Conservation (phyloP, 2,113 vertebrate genomes). For the Aptenodytes patagonicus region DNA sequence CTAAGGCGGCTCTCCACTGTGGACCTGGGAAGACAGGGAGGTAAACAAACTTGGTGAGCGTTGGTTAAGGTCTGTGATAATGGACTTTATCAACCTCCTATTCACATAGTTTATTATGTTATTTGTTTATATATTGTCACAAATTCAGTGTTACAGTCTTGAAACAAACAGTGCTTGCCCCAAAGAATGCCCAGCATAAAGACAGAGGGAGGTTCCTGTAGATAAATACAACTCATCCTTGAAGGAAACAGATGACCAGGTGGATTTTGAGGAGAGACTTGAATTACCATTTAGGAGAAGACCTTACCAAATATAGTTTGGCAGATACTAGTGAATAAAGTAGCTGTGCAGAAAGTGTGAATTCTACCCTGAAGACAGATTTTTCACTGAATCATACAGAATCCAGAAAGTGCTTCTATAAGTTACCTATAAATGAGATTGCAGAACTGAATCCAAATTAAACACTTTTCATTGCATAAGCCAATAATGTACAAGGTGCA, state of each 20-base stretch:
- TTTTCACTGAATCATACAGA: neutral
- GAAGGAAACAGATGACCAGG: neutral
- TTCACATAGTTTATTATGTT: neutral
- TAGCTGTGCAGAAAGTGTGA: neutral
- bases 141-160: neutral
- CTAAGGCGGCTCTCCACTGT: neutral
- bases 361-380: neutral
- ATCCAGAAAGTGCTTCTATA: neutral
- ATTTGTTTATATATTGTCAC: neutral
- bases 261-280: neutral
- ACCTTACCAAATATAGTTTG: neutral
- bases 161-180: neutral
- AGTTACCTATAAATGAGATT: neutral
- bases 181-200: accelerated
- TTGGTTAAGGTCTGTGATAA: neutral
- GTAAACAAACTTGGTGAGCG: neutral
- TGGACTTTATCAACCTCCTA: too few species aligned
- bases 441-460: neutral
- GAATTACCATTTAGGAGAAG: neutral
- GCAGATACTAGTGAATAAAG: neutral
- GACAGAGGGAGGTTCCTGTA: neutral
- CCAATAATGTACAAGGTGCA: neutral
- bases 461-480: neutral
- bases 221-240: neutral
- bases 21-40: neutral